Percentiles rank a stretch among this genome's conserved stretches.
Conservation (phyloP, 2,113 vertebrate genomes). For the Hippopotamus amphibius region DNA sequence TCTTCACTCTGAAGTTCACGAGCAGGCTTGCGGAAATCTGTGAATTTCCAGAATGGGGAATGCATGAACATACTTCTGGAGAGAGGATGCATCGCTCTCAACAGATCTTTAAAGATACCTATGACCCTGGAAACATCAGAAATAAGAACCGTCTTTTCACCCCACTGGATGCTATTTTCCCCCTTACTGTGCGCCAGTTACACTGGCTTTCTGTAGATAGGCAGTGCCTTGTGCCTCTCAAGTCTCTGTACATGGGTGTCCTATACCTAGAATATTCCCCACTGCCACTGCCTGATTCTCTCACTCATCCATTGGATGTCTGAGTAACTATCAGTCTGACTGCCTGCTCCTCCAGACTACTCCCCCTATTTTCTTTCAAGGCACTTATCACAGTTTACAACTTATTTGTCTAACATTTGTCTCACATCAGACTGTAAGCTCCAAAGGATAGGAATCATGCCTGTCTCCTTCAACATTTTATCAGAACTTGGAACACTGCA, state of each 20-base stretch:
- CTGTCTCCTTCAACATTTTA: not conserved
- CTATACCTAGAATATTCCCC: not conserved
- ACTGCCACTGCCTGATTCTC: not conserved
- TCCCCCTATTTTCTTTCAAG: not conserved
- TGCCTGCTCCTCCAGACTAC: not conserved
- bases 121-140: not conserved
- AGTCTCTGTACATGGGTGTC: not conserved
- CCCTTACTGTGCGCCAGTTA: too few relatives aligned
- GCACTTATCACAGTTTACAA: not conserved
- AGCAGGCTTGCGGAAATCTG: not conserved
- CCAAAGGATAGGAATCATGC: not conserved
- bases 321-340: not conserved
- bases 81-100: not conserved
- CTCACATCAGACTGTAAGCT: not conserved
- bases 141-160: not conserved
- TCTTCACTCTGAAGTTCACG: not conserved
- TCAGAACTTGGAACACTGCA: not conserved
- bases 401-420: not conserved
- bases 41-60: not conserved
- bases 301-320: not conserved
- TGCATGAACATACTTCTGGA: not conserved
- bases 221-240: not conserved
- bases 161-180: not conserved
- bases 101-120: not conserved
- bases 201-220: not conserved